A percentile compares a stretch with the other conserved stretches of the same genome.
These are phyloP conservation scores for Neocrepidodera transversa DNA, from an alignment of 2,888 invertebrate genomes.

Conservation along the genomic window DNA sequence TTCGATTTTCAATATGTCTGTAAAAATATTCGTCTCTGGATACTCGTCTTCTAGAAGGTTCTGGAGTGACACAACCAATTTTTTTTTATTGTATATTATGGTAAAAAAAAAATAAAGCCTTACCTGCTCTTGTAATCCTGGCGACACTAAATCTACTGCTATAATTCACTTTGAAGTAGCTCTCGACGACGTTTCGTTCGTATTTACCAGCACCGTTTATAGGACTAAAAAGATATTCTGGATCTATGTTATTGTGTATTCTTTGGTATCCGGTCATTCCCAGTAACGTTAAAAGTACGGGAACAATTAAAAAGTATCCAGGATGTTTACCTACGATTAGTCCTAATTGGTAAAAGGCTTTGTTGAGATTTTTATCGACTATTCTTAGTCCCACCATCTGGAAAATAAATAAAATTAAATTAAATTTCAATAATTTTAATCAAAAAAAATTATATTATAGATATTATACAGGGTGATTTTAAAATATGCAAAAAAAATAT, in stretches of 20 bases:
- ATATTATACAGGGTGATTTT: too few species aligned
- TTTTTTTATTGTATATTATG: too few species aligned
- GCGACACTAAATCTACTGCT: conserved; percentile 85
- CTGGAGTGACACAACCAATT: too few species aligned
- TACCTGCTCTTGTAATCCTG: conserved; percentile 86
- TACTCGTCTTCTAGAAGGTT: too few species aligned
- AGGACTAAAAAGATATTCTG: conserved; percentile 91
- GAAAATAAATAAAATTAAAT: conserved; percentile 30
- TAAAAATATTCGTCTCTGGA: too few species aligned
- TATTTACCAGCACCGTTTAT: conserved; percentile 84
- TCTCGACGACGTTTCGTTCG: conserved; percentile 83
- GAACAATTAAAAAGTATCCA: conserved; percentile 87
- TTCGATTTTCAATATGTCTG: too few species aligned
- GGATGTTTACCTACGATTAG: conserved; percentile 80
- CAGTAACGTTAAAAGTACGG: conserved; percentile 79
- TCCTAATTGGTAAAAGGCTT: conserved; percentile 83
- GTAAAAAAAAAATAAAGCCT: conserved; percentile 45
- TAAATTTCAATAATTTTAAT: too few species aligned
- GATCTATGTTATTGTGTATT: conserved; percentile 89
- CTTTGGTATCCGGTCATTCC: conserved; percentile 89
- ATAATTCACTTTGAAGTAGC: conserved; percentile 87
- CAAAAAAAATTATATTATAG: too few species aligned
- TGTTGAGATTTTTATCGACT: conserved; percentile 81
- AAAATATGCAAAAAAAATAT: too few species aligned
- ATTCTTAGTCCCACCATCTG: conserved; percentile 82